Base-by-base conservation (phyloP, 2,888 invertebrate genomes). In the Neocrepidodera transversa region DNA sequence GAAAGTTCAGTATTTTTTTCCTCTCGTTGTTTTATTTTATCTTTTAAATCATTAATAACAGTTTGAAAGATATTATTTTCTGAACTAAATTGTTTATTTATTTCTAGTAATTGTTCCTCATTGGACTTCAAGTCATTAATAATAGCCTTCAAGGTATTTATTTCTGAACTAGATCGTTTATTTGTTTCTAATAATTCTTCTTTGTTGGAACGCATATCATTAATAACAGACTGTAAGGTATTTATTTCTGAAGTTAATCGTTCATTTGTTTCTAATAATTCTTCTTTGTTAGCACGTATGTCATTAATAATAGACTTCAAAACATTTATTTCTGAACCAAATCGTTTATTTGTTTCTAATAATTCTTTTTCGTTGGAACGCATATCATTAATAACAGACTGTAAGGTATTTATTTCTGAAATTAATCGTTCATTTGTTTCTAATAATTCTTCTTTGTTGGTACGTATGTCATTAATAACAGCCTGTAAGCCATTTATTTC, bases 1-100 rank as follows among this genome's bases (percentile, higher is more conserved):
- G 62, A 54, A 4, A 62, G 30, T 16, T 47, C 32, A 6, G 32
- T 17, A 14, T 61, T 47, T 30, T 63, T 56, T 38, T 59, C 58
- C 6, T 52, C 54, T n/a, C 54, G 53, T 10, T 23, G 18, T 17
- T 35, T 45, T 16, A 63, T 2, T 14, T 62, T 55, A 1, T 35
- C 36, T 8, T 40, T 35, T 1, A 59, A 16, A 0, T 57, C 58
- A 17, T 42, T 30, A 17, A 64, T 50, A 7, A 11, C 40, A 26
- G 18, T 20, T 40, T 64, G 35, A 10, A 61, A 38, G 17, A 11
- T 54, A 7, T 56, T 43, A 14, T 62, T 51, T 32, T 62, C 60
- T 20, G 38, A 20, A 23, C 17, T 16, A 20, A 36, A 18, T n/a
- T 11, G 8, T 11, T 11, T 20, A 10, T 42, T 42, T 10, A 23